Base-by-base conservation (phyloP, 92 coral and sea anemone species). In the Porites cylindrica region DNA sequence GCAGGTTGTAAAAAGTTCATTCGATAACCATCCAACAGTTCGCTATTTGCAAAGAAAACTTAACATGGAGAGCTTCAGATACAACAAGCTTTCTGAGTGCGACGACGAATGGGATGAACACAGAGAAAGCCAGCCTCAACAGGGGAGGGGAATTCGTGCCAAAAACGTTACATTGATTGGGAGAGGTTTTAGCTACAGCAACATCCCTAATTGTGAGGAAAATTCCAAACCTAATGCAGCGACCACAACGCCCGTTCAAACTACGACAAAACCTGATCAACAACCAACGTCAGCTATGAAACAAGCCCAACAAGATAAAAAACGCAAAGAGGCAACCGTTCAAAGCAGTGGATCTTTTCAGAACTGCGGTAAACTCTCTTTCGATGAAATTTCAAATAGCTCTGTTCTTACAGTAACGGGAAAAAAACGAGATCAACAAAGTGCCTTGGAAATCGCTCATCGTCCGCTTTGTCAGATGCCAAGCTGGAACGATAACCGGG, bases 31-130 rank as follows among this genome's bases (percentile, higher is more conserved):
- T 53, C 75, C 76, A 54, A 58, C 76, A 17, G 32, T 81, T 58
- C 85, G 77, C 6, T 29, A 10, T 69, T 32, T 69, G 14, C 76
- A 56, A 66, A 24, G 85, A 21, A 81, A 81, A 81, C 16, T 81
- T 59, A 68, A 69, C 64, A 51, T 51, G 4, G 85, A 53, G 12
- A 23, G 66, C 3, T 53, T 24, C 18, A 24, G 52, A 32, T 81
- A 81, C 85, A 29, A 50, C 21, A n/a, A 50, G 17, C 74, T 58
- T 2, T 56, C 18, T n/a, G 10, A 12, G 24, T 21, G 14, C 19
- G 20, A 56, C 4, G 66, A 56, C 56, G 77, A 53, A 0, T 56
- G n/a, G 9, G 70, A 81, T 19, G 38, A 73, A 9, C 26, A 13
- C 13, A 6, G 26, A 18, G 83, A 79, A 16, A 51, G 38, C 7